phyloP scores from a whole-genome alignment of 1,140 invertebrate genomes.

The Dreissena polymorpha region DNA sequence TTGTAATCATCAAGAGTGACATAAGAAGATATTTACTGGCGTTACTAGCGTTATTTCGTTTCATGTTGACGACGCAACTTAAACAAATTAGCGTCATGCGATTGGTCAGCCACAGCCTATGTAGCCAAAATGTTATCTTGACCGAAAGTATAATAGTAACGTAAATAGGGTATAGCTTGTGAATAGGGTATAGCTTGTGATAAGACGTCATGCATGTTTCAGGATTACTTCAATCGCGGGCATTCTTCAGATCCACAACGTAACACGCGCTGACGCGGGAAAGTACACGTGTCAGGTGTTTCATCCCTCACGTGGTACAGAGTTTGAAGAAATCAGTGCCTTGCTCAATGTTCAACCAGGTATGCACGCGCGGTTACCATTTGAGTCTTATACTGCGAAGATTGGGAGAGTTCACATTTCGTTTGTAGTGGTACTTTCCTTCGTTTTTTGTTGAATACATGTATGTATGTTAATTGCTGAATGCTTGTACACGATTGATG shows the following conservation, averaged over 20 bases:
- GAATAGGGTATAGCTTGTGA: background rate
- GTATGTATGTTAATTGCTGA: background rate
- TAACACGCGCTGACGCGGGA: slow-evolving; percentile 11
- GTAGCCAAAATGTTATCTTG: background rate
- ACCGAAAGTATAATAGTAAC: background rate
- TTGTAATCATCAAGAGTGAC: too few relatives aligned
- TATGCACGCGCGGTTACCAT: background rate
- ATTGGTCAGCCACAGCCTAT: background rate
- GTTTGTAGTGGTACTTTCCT: background rate
- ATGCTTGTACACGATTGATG: background rate
- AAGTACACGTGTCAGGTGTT: slow-evolving; percentile 25
- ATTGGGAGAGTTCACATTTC: background rate
- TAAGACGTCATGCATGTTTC: too few relatives aligned
- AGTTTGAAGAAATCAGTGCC: background rate
- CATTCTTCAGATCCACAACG: slow-evolving; percentile 29
- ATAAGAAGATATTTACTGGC: too few relatives aligned
- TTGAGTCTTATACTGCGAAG: background rate
- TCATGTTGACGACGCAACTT: background rate
- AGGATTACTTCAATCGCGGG: slow-evolving; percentile 13
- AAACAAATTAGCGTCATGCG: background rate
- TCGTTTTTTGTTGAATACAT: background rate
- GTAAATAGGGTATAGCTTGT: background rate
- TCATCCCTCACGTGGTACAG: background rate
- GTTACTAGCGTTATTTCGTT: background rate
- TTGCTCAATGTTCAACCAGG: background rate